These are phyloP conservation scores for Anoplopoma fimbria DNA, from an alignment of 2,113 vertebrate species.

Conservation along the genomic window DNA sequence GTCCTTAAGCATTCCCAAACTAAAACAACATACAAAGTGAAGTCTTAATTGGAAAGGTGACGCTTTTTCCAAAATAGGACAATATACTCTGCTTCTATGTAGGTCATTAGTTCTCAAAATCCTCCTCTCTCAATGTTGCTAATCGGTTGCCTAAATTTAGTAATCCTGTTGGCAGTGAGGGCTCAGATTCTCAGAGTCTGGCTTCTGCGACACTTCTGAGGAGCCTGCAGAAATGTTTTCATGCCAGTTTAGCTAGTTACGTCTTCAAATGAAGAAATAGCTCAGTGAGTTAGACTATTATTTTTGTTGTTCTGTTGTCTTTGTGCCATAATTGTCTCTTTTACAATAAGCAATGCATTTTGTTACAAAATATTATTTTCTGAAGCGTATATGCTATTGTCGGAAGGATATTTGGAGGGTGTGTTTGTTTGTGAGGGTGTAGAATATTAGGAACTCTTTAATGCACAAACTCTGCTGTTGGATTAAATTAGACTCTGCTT, in stretches of 20 bases:
- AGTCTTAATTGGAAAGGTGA: slow-evolving; percentile 24
- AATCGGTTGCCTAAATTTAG: slow-evolving; percentile 75
- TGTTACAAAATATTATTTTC: not conserved
- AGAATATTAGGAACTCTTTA: not conserved
- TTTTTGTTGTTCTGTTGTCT: not conserved
- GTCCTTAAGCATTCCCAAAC: not conserved
- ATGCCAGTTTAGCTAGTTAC: slow-evolving; percentile 5
- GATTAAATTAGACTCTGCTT: not conserved
- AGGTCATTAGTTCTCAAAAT: slow-evolving; percentile 71
- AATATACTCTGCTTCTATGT: slow-evolving; percentile 44
- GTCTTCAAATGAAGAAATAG: slow-evolving; percentile 28
- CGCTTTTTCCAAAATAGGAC: slow-evolving; percentile 18
- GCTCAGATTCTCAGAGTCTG: slow-evolving; percentile 57
- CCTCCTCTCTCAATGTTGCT: slow-evolving; percentile 49
- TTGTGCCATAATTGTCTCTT: not conserved
- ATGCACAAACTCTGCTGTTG: not conserved
- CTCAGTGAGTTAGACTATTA: not conserved
- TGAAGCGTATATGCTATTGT: too few relatives aligned
- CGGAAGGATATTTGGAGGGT: not conserved
- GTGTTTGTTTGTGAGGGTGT: not conserved
- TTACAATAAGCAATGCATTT: not conserved
- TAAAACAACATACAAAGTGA: not conserved
- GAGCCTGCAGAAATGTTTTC: slow-evolving; percentile 51
- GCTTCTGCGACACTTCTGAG: slow-evolving; percentile 49
- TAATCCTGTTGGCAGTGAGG: slow-evolving; percentile 65